Conservation (phyloP, 2,113 vertebrate genomes). For the Phainopepla nitens region DNA sequence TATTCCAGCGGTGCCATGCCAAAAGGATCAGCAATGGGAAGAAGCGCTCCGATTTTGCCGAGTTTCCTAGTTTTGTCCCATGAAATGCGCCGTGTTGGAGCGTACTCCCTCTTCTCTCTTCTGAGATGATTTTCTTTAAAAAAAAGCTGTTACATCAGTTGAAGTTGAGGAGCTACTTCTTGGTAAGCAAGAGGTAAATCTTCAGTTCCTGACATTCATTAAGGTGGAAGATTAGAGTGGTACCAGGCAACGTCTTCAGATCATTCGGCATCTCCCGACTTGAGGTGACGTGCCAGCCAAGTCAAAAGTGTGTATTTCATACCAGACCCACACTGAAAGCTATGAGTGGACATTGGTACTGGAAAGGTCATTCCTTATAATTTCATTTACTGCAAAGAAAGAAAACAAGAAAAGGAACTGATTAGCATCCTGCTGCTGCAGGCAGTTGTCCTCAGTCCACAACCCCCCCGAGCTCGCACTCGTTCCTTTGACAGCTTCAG, state of each 20-base stretch:
- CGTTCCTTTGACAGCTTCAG: background rate
- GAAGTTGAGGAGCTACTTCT: slow-evolving; percentile 3
- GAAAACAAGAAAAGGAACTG: slow-evolving; percentile 4
- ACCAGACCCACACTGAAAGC: background rate
- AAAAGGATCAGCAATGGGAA: background rate
- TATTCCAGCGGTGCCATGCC: slow-evolving; percentile 39
- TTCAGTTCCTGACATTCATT: slow-evolving; percentile 40
- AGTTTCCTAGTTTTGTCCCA: slow-evolving; percentile 49
- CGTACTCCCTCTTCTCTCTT: background rate
- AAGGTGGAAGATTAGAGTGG: slow-evolving; percentile 42
- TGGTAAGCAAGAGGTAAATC: background rate
- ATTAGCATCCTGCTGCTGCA: background rate
- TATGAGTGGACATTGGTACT: slow-evolving; percentile 81
- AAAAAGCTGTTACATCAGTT: background rate
- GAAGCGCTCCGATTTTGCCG: background rate
- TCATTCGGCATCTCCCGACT: background rate
- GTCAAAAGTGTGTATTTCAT: background rate
- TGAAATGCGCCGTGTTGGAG: background rate
- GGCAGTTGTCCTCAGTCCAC: background rate
- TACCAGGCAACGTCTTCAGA: slow-evolving; percentile 11
- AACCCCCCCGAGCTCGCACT: background rate
- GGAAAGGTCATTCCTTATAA: slow-evolving; percentile 96
- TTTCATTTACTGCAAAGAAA: slow-evolving; percentile 92
- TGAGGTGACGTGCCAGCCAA: background rate
- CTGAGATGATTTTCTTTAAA: slow-evolving; percentile 64